These are phyloP conservation scores for Craniophora ligustri DNA, from an alignment of 2,888 invertebrate species.

Conservation along the genomic window DNA sequence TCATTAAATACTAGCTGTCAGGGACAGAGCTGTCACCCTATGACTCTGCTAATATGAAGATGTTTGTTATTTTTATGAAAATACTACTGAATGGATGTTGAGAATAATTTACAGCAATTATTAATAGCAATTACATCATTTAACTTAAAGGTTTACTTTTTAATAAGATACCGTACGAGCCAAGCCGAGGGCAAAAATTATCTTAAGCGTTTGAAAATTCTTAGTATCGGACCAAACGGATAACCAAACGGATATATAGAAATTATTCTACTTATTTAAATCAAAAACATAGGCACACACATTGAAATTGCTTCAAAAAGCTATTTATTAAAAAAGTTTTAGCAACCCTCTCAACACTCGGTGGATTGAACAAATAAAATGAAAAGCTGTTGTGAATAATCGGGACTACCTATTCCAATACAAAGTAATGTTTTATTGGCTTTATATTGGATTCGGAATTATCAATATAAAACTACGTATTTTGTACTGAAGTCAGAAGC, in stretches of 20 bases:
- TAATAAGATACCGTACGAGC: too few relatives aligned
- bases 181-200: too few relatives aligned
- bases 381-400: background rate
- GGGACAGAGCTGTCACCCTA: conserved; percentile 40
- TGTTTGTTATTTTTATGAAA: too few relatives aligned
- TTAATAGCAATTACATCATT: too few relatives aligned
- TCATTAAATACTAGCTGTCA: conserved; percentile 41
- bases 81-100: too few relatives aligned
- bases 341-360: background rate
- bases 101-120: too few relatives aligned
- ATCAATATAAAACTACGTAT: background rate
- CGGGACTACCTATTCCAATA: conserved; percentile 1
- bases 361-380: conserved; percentile 1
- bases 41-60: too few relatives aligned
- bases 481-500: too few relatives aligned
- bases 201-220: too few relatives aligned
- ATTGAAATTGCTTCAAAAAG: background rate
- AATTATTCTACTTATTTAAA: background rate
- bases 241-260: too few relatives aligned
- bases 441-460: background rate
- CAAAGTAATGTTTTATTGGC: background rate
- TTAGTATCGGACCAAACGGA: too few relatives aligned
- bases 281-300: background rate
- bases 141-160: too few relatives aligned
- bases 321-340: background rate